These are phyloP conservation scores for Ceratosolen fusciceps DNA, from an alignment of 1,140 invertebrate genomes.

Conservation along the genomic window DNA sequence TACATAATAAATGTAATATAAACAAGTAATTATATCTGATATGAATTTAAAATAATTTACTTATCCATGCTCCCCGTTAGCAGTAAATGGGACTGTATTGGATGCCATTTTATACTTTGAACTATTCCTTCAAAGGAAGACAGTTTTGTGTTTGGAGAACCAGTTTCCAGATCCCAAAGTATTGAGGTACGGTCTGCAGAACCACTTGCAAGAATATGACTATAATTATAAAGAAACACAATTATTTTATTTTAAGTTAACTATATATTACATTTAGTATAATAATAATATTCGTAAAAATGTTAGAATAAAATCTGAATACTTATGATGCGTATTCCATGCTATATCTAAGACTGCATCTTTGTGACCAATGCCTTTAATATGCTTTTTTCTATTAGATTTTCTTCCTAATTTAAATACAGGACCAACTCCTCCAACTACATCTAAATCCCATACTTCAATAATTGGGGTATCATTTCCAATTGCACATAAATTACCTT, in stretches of 20 bases:
- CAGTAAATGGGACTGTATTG: slow-evolving; percentile 83
- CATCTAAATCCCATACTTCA: slow-evolving; percentile 95
- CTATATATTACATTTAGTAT: slow-evolving; percentile 37
- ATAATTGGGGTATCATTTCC: slow-evolving; percentile 93
- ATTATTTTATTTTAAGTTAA: slow-evolving; percentile 17
- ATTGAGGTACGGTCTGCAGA: slow-evolving; percentile 90
- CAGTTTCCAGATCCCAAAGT: slow-evolving; percentile 93
- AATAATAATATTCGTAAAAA: slow-evolving; percentile 56
- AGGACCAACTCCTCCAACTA: slow-evolving; percentile 91
- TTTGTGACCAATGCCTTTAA: slow-evolving; percentile 81
- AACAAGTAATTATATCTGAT: no score
- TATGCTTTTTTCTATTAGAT: slow-evolving; percentile 82
- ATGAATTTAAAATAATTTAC: slow-evolving; percentile 60
- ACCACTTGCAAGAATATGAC: slow-evolving; percentile 91
- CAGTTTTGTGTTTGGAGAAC: slow-evolving; percentile 81
- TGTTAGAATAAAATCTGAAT: slow-evolving; percentile 39
- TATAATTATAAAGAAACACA: slow-evolving; percentile 63
- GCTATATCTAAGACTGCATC: slow-evolving; percentile 93
- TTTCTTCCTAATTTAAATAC: slow-evolving; percentile 85
- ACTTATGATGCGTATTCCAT: slow-evolving; percentile 86
- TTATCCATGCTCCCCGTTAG: slow-evolving; percentile 82
- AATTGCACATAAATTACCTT: slow-evolving; percentile 90
- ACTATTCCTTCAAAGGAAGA: slow-evolving; percentile 84
- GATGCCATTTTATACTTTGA: slow-evolving; percentile 91
- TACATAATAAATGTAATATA: not conserved